These are phyloP conservation scores for Cosmia pyralina DNA, from an alignment of 2,888 invertebrate genomes.

Conservation along the genomic window DNA sequence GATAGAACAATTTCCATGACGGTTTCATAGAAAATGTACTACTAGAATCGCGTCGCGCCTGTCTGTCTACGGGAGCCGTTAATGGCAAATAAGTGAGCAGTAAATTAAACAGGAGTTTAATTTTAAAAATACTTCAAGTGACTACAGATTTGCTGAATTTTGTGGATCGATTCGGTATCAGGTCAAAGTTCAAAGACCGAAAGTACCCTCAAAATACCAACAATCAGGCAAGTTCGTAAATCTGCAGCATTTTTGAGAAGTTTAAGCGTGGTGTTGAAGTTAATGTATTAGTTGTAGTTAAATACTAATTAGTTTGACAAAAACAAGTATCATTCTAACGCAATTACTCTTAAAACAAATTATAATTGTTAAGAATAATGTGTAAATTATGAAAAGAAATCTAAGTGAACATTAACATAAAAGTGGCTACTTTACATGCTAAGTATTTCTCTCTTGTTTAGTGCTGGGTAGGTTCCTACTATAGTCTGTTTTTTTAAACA, in stretches of 20 bases:
- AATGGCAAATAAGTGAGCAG: constrained; percentile 15
- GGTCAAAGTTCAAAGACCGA: not conserved
- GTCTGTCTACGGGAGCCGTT: no score
- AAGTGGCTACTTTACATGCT: constrained; percentile 7
- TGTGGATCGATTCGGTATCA: not conserved
- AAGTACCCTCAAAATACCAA: not conserved
- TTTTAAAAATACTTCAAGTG: not conserved
- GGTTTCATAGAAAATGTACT: no score
- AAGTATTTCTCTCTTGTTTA: not conserved
- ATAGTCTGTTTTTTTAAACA: no score
- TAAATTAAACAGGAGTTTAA: not conserved
- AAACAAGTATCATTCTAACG: constrained; percentile 22
- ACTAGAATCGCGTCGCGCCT: no score
- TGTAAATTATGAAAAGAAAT: constrained; percentile 34
- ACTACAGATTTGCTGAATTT: not conserved
- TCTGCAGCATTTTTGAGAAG: not conserved
- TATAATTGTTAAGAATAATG: constrained; percentile 24
- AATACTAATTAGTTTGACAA: not conserved
- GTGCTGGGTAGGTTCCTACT: constrained; percentile 1
- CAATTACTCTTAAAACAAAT: constrained; percentile 14
- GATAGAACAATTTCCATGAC: no score
- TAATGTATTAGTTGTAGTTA: not conserved
- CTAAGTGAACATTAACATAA: constrained; percentile 5
- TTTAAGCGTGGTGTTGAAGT: not conserved
- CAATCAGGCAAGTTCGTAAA: not conserved